These are phyloP conservation scores for Eupithecia vulgata DNA, from an alignment of 2,888 invertebrate genomes.

Conservation along the genomic window DNA sequence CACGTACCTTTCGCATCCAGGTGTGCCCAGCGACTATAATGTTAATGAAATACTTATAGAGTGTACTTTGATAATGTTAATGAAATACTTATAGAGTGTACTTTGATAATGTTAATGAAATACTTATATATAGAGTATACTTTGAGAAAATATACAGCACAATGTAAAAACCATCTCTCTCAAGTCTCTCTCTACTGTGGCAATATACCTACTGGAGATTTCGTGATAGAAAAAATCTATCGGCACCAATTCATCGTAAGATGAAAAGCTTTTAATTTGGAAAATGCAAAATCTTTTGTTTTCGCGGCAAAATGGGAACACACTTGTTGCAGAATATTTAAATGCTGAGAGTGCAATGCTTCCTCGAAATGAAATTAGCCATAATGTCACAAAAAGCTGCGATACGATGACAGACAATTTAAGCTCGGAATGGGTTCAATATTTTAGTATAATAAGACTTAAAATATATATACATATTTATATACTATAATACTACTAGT, in stretches of 20 bases:
- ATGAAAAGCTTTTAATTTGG: not conserved
- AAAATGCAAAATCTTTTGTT: not conserved
- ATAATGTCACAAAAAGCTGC: not conserved
- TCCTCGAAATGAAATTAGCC: not conserved
- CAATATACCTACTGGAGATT: not conserved
- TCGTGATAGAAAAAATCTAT: not conserved
- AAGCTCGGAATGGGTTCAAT: conserved; percentile 6
- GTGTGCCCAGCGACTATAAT: no score
- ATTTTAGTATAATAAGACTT: conserved; percentile 24
- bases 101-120: no score
- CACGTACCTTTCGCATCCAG: no score
- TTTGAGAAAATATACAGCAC: not conserved
- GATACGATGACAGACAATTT: conserved; percentile 19
- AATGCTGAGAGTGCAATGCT: not conserved
- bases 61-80: not conserved
- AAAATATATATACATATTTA: no score
- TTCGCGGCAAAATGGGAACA: not conserved
- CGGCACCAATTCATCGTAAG: not conserved
- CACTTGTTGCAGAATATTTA: not conserved
- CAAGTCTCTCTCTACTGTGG: not conserved
- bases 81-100: no score
- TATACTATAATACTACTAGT: no score
- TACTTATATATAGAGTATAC: no score
- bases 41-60: no score
- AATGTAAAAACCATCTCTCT: not conserved